Base-by-base conservation (phyloP, 2,113 vertebrate genomes). In the Paramormyrops kingsleyae region DNA sequence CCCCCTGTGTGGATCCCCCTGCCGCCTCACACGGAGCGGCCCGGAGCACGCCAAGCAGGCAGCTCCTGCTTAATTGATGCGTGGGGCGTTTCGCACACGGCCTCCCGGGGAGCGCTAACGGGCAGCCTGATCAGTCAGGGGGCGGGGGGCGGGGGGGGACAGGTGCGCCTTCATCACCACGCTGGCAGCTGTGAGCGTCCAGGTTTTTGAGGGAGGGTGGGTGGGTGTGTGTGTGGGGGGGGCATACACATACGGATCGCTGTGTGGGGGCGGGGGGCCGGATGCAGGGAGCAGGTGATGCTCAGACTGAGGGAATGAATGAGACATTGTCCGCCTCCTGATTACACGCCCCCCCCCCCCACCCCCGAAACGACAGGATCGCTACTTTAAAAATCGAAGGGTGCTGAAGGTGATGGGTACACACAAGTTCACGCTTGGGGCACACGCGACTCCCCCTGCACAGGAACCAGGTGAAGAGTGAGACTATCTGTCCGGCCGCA, bases 81-180 rank as follows among this genome's bases (percentile, higher is more conserved):
- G 95, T 94, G 94, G 95, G 93, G 93, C 94, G 52, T 89, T 92
- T 95, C 95, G 94, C 95, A 95, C 95, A 95, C 93, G 94, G 94
- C 93, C 94, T 93, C 93, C 93, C 92, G 93, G 95, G 94, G 95
- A 94, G 91, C 91, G 93, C 94, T 94, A 92, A 91, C 93, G 90
- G 94, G 94, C 94, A 93, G 92, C 93, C 93, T 93, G 93, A 93
- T 94, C 91, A 90, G 92, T 74, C n/a, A 21, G 74, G 88, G 80
- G 52, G 59, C n/a, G 42, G 87, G 86, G 66, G 89, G 27, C 35
- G 83, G 74, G 42, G n/a, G 89, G 88, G 91, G 92, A 96, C 95
- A 96, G 96, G 96, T 96, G 96, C 94, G 94, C 94, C 93, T 96
- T 96, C 95, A 95, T 96, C 95, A 95, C 94, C 91, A 92, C 90